phyloP scores from a whole-genome alignment of 2,113 vertebrate species.

The Cebidichthys violaceus region DNA sequence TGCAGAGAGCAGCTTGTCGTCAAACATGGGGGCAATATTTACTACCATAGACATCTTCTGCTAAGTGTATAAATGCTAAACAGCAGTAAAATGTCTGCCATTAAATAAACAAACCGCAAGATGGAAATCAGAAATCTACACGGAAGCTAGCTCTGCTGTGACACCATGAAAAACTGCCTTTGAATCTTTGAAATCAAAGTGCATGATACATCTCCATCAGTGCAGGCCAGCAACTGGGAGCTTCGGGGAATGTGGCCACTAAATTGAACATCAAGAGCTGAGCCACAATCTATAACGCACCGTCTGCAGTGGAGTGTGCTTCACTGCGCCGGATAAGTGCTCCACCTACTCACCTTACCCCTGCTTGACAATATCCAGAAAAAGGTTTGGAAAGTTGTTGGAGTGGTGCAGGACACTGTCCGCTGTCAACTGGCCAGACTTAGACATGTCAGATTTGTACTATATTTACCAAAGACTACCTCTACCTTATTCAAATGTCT shows the following conservation, averaged over 20 bases:
- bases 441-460: neutral
- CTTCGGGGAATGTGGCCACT: conserved; percentile 38
- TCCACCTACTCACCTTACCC: conserved; percentile 25
- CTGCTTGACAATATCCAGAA: conserved; percentile 35
- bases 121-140: neutral
- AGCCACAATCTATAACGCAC: conserved; percentile 43
- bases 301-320: conserved; percentile 49
- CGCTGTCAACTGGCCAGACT: neutral
- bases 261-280: conserved; percentile 44
- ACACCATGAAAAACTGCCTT: neutral
- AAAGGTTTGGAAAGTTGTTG: conserved; percentile 11
- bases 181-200: conserved; percentile 11
- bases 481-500: neutral
- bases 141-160: neutral
- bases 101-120: conserved; percentile 26
- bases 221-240: conserved; percentile 14
- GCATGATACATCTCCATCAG: conserved; percentile 7
- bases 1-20: conserved; percentile 37
- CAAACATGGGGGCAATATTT: conserved; percentile 15
- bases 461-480: neutral
- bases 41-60: neutral
- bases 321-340: conserved; percentile 30
- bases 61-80: conserved; percentile 5
- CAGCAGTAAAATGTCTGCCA: conserved; percentile 11
- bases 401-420: conserved; percentile 2